These are phyloP conservation scores for Oscheius onirici DNA, from an alignment of 2,888 invertebrate genomes.

Conservation along the genomic window DNA sequence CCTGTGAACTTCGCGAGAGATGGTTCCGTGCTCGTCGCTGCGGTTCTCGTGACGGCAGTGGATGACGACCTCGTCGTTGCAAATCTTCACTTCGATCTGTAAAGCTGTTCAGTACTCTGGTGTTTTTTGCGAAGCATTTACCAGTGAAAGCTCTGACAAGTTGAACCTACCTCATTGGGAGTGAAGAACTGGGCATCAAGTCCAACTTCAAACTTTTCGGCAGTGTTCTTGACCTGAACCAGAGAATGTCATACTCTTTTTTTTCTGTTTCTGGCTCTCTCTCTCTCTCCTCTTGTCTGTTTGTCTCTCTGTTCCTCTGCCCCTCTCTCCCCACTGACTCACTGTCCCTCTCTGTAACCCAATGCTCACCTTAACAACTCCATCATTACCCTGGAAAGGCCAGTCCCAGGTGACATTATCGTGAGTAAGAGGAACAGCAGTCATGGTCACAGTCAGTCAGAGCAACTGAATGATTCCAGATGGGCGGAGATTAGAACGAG, in stretches of 20 bases:
- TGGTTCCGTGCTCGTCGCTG: slow-evolving; percentile 59
- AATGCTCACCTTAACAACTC: slow-evolving; percentile 50
- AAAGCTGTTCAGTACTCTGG: too few species aligned
- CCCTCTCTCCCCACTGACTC: too few species aligned
- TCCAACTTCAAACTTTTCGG: slow-evolving; percentile 63
- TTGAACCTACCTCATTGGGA: slow-evolving; percentile 37
- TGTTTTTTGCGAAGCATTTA: too few species aligned
- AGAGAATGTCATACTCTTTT: background rate
- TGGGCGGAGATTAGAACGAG: too few species aligned
- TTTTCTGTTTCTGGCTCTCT: too few species aligned
- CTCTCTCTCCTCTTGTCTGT: too few species aligned
- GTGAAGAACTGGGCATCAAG: slow-evolving; percentile 63
- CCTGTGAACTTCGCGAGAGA: slow-evolving; percentile 65
- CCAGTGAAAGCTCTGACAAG: too few species aligned
- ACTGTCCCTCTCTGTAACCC: too few species aligned
- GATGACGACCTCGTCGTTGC: slow-evolving; percentile 64
- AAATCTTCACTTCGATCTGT: slow-evolving; percentile 65
- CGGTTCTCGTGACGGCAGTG: slow-evolving; percentile 68
- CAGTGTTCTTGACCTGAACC: slow-evolving; percentile 57
- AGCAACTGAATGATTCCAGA: too few species aligned
- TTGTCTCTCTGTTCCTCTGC: background rate
- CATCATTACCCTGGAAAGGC: slow-evolving; percentile 61
- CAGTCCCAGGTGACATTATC: slow-evolving; percentile 60
- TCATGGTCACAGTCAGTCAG: slow-evolving; percentile 44
- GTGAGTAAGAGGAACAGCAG: slow-evolving; percentile 51